Conservation (phyloP, 2,888 invertebrate genomes). For the Macrosiphum euphorbiae region DNA sequence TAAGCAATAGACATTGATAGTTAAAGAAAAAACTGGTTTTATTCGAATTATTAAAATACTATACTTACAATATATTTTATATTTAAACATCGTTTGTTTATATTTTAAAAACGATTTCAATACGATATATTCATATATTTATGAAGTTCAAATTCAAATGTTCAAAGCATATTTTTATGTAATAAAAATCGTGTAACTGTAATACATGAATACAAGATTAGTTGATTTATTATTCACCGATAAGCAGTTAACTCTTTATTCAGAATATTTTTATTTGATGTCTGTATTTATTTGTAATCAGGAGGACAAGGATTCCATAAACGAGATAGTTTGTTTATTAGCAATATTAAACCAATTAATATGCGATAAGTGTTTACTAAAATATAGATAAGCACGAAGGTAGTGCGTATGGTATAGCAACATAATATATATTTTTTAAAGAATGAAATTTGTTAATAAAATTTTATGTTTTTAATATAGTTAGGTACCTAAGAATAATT, state of each 20-base stretch:
- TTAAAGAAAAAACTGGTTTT: neutral
- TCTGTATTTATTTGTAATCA: neutral
- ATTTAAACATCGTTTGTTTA: neutral
- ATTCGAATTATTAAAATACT: neutral
- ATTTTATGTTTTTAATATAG: too few species aligned
- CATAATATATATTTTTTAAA: conserved; percentile 3
- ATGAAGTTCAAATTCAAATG: neutral
- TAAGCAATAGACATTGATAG: neutral
- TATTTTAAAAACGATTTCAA: neutral
- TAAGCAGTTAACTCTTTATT: neutral
- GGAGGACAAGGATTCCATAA: neutral
- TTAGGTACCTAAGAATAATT: neutral
- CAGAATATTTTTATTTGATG: neutral
- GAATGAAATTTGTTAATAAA: neutral
- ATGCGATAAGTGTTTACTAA: neutral
- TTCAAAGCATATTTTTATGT: neutral
- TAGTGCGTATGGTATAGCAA: neutral
- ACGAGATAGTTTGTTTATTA: neutral
- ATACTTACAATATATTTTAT: neutral
- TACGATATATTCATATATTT: neutral
- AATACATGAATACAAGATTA: neutral
- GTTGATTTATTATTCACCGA: neutral
- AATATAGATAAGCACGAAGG: neutral
- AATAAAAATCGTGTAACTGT: neutral
- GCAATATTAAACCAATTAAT: neutral